phyloP scores from a whole-genome alignment of 1,140 invertebrate species.

The Drosophila cardini region DNA sequence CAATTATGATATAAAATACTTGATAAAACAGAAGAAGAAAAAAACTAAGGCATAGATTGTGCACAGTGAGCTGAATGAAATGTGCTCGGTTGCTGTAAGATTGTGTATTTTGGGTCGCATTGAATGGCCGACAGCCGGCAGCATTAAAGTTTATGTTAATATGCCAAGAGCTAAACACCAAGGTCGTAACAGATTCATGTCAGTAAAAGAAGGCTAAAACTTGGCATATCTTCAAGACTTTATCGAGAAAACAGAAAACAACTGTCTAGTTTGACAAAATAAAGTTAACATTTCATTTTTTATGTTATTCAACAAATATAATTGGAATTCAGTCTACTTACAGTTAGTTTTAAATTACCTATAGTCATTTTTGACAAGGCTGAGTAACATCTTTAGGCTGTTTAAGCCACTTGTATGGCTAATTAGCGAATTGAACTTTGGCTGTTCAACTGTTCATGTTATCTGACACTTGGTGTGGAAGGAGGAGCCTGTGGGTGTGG shows the following conservation, averaged over 20 bases:
- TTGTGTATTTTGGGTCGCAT: conserved; percentile 13
- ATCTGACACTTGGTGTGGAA: conserved; percentile 16
- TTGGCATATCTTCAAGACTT: neutral
- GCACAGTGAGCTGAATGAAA: conserved; percentile 20
- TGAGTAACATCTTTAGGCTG: neutral
- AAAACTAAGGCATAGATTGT: neutral
- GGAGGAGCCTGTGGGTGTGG: neutral
- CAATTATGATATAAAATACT: conserved; percentile 79
- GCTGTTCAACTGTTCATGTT: conserved; percentile 8
- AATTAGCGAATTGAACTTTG: conserved; percentile 46
- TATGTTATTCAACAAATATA: too few relatives aligned
- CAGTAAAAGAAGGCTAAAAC: neutral
- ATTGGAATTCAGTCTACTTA: too few relatives aligned
- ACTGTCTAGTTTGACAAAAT: too few relatives aligned
- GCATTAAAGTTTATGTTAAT: conserved; percentile 36
- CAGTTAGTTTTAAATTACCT: too few relatives aligned
- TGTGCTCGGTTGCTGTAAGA: conserved; percentile 2
- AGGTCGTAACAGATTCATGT: conserved; percentile 17
- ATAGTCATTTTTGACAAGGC: neutral
- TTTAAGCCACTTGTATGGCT: conserved; percentile 22
- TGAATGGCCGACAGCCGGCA: conserved; percentile 16
- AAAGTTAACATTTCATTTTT: too few relatives aligned
- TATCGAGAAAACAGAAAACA: neutral
- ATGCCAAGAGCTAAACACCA: conserved; percentile 28
- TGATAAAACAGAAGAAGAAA: conserved; percentile 40